Conservation (phyloP, 1,140 invertebrate species). For the Lepidurus packardi region DNA sequence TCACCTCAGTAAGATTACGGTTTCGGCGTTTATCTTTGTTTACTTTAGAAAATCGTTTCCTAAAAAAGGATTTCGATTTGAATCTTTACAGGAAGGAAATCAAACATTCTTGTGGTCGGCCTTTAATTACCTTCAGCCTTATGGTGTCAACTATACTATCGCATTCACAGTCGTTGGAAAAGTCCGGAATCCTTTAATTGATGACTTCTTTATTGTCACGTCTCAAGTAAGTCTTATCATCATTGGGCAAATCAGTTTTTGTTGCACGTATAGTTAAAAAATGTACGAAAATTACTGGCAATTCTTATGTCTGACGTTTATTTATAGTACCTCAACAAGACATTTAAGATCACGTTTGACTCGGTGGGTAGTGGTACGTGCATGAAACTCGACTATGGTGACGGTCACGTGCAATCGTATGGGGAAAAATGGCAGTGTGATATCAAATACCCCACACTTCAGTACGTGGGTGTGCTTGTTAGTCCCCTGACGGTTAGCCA, state of each 20-base stretch:
- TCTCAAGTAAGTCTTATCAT: conserved; percentile 31
- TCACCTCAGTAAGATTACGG: conserved; percentile 14
- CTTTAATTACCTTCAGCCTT: conserved; percentile 19
- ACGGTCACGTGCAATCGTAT: conserved; percentile 38
- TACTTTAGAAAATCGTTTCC: too few relatives aligned
- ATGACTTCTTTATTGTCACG: conserved; percentile 35
- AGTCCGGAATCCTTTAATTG: conserved; percentile 31
- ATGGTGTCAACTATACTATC: conserved; percentile 33
- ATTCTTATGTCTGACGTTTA: conserved; percentile 22
- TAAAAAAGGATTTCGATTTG: conserved; percentile 10
- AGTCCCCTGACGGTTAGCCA: conserved; percentile 34
- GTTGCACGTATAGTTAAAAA: neutral
- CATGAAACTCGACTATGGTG: conserved; percentile 45
- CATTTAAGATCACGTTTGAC: conserved; percentile 40
- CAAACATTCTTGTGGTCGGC: conserved; percentile 25
- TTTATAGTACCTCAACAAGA: conserved; percentile 33
- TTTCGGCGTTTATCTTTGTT: too few relatives aligned
- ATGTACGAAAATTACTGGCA: conserved; percentile 25
- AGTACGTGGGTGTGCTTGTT: conserved; percentile 27
- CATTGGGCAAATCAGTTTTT: neutral
- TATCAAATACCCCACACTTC: conserved; percentile 32
- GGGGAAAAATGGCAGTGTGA: conserved; percentile 35
- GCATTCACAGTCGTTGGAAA: conserved; percentile 35
- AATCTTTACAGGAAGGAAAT: conserved; percentile 24
- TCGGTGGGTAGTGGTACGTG: conserved; percentile 43